phyloP scores from a whole-genome alignment of 1,140 invertebrate species.

The Trachelipus rathkii region DNA sequence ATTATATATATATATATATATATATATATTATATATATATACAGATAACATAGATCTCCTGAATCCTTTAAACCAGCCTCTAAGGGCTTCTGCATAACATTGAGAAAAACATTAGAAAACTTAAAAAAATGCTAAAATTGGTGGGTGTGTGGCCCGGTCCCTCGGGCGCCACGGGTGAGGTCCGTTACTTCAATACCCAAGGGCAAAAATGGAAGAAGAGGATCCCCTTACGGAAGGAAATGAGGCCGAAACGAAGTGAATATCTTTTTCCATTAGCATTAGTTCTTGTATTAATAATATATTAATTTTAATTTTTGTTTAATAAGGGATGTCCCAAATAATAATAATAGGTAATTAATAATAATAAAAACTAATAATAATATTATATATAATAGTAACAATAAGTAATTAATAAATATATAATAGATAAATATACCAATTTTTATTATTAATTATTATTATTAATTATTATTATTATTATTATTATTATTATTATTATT shows the following conservation, averaged over 20 bases:
- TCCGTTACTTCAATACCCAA: background rate
- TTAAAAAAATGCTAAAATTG: conserved; percentile 45
- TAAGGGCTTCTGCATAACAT: conserved; percentile 80
- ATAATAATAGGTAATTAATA: conserved; percentile 22
- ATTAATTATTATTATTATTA: too few relatives aligned
- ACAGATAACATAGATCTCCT: conserved; percentile 54
- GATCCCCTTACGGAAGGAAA: conserved; percentile 13
- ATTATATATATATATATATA: conserved; percentile 18
- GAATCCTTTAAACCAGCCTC: conserved; percentile 84
- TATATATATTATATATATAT: conserved; percentile 25
- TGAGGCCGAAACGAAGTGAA: conserved; percentile 21
- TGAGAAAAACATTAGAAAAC: conserved; percentile 53
- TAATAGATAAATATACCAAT: too few relatives aligned
- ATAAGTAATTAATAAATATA: conserved; percentile 3
- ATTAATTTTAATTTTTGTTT: conserved; percentile 30
- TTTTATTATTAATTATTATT: too few relatives aligned
- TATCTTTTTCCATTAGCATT: conserved; percentile 38
- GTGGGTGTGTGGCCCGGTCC: conserved; percentile 28
- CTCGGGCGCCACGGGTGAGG: background rate
- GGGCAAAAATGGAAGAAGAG: conserved; percentile 2
- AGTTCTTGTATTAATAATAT: conserved; percentile 34
- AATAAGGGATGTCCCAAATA: conserved; percentile 28
- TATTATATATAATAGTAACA: conserved; percentile 34
- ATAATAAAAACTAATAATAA: conserved; percentile 26
- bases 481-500: too few relatives aligned